These are phyloP conservation scores for Lasioglossum pauxillum DNA, from an alignment of 2,888 invertebrate species.

Conservation along the genomic window DNA sequence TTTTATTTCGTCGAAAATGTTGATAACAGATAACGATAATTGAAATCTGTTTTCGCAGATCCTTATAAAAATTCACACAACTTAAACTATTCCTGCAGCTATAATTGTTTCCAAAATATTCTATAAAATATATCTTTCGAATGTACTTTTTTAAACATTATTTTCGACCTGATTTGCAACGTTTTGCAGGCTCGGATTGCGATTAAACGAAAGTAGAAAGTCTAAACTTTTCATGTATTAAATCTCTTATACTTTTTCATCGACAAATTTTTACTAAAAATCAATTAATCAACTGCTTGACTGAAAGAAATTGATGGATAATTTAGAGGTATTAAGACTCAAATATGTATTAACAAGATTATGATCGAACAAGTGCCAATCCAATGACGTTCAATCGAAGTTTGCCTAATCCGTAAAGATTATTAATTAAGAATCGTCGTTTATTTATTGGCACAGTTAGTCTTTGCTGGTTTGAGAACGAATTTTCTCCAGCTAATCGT, in stretches of 20 bases:
- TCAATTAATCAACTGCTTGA: not conserved
- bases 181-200: not conserved
- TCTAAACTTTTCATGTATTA: no score
- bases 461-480: not conserved
- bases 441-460: not conserved
- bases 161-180: not conserved
- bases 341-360: not conserved
- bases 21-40: not conserved
- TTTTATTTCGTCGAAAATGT: no score
- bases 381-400: no score
- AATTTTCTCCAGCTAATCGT: not conserved
- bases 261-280: not conserved
- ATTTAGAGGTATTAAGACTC: not conserved
- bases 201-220: no score
- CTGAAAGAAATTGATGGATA: not conserved
- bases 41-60: not conserved
- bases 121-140: not conserved
- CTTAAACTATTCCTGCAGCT: not conserved
- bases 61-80: not conserved
- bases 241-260: not conserved
- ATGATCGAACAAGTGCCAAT: no score
- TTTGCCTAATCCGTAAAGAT: no score
- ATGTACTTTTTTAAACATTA: not conserved
- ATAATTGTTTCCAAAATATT: not conserved
- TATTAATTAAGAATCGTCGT: no score